These are phyloP conservation scores for Alosa sapidissima DNA, from an alignment of 2,797 vertebrate species.

Conservation along the genomic window DNA sequence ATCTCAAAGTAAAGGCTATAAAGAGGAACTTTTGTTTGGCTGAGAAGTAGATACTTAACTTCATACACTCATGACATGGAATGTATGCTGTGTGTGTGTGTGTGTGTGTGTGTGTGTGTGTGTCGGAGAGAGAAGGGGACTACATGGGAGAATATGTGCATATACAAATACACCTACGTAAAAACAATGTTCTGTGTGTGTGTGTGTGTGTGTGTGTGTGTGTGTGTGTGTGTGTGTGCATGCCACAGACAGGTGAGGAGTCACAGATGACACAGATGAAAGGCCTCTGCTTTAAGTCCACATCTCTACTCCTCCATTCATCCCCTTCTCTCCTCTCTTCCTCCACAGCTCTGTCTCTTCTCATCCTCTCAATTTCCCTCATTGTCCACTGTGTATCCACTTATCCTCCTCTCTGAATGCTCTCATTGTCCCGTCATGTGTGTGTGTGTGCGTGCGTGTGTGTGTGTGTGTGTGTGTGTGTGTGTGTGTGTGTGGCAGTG, in stretches of 20 bases:
- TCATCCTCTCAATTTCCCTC: slow-evolving; percentile 46
- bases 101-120: neutral
- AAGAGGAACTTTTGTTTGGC: slow-evolving; percentile 1
- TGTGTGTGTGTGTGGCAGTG: neutral
- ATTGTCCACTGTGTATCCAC: neutral
- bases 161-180: neutral
- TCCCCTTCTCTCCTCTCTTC: slow-evolving; percentile 50
- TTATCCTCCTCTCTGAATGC: slow-evolving; percentile 31
- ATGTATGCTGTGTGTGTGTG: neutral
- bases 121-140: neutral
- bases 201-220: slow-evolving; percentile 5
- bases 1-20: neutral
- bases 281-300: slow-evolving; percentile 45
- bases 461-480: slow-evolving; percentile 51
- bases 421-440: neutral
- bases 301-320: neutral
- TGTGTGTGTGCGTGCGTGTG: neutral
- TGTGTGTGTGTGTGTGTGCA: slow-evolving; percentile 5
- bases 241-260: slow-evolving; percentile 45
- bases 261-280: slow-evolving; percentile 37
- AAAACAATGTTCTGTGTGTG: neutral
- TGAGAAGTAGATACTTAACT: neutral
- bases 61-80: neutral
- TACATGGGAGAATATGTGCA: too few relatives aligned
- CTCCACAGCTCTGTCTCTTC: slow-evolving; percentile 36